Base-by-base conservation (phyloP, 2,888 invertebrate genomes). In the Cephalotes varians region DNA sequence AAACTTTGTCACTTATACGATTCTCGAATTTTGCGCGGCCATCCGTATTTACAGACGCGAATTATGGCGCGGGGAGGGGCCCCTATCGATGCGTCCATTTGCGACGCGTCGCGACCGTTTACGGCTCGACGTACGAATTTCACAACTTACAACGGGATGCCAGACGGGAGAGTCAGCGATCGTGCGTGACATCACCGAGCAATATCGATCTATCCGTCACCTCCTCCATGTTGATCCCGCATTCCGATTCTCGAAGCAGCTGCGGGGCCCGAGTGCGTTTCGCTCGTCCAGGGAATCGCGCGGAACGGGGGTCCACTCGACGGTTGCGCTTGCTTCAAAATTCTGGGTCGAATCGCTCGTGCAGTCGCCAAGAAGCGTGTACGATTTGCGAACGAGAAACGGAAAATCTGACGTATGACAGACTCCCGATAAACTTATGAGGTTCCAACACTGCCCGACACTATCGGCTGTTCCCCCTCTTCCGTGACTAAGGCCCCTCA, bases 141-240 rank as follows among this genome's bases (percentile, higher is more conserved):
- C 76, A 86, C 44, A 65, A 65, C 90, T 88, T 81, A 90, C 89
- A 79, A 87, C 87, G 76, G 82, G 90, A 87, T 91, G 89, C 87
- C 83, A 84, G 87, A 69, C 64, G 83, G 82, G 88, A 90, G 86
- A 89, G 91, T 92, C 89, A 92, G 81, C 83, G 88, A 87, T 84
- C 85, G 84, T 87, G 87, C 76, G 86, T 90, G 90, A 92, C 91
- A 93, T 92, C 90, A 90, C 87, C 85, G 88, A 90, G 86, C 84
- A 91, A 88, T 90, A 90, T 87, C 89, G 91, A 92, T 91, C 87
- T 89, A 89, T 91, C 88, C 87, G 87, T 89, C 87, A 89, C 84
- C 88, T 90, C 90, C 93, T 90, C 92, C 93, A 93, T 92, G 92
- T 93, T 93, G 93, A 92, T 92, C 90, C 87, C 86, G 87, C 92